phyloP scores from a whole-genome alignment of 2,888 invertebrate genomes.

The Drosophila neotestacea region DNA sequence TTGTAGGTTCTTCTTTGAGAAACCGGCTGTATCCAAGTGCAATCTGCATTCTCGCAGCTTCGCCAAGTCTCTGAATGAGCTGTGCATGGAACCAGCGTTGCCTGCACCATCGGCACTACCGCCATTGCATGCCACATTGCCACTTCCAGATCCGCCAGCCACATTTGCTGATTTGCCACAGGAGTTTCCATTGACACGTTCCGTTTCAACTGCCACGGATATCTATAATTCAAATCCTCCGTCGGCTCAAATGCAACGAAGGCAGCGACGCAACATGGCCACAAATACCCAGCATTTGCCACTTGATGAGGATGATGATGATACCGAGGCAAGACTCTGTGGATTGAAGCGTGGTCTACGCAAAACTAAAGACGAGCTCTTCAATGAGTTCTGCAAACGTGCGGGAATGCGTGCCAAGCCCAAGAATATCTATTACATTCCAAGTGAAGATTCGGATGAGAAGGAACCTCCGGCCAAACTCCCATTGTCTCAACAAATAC shows the following conservation, averaged over 20 bases:
- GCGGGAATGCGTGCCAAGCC: conserved; percentile 83
- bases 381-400: conserved; percentile 84
- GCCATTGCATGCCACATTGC: conserved; percentile 29
- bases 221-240: conserved; percentile 64
- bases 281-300: conserved; percentile 67
- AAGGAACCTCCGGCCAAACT: neutral
- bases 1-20: conserved; percentile 83
- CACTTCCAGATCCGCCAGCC: conserved; percentile 21
- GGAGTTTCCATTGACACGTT: conserved; percentile 84
- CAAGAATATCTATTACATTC: conserved; percentile 84
- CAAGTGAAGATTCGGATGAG: conserved; percentile 62
- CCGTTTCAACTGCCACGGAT: conserved; percentile 85
- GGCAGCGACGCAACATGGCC: conserved; percentile 76
- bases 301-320: conserved; percentile 44
- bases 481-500: conserved; percentile 4
- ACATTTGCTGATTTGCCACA: conserved; percentile 73
- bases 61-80: conserved; percentile 84
- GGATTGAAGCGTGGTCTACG: conserved; percentile 83
- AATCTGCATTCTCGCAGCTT: conserved; percentile 84
- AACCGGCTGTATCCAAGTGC: conserved; percentile 81
- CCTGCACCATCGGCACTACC: conserved; percentile 32
- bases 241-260: conserved; percentile 38
- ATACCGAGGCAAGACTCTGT: conserved; percentile 70
- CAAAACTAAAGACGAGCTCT: conserved; percentile 85
- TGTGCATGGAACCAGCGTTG: conserved; percentile 81